Percentiles rank a stretch among this genome's conserved stretches.
Evolutionary conservation across 1,140 invertebrate genomes (phyloP).

Genomic region (Drosophila rhopaloa): DNA sequence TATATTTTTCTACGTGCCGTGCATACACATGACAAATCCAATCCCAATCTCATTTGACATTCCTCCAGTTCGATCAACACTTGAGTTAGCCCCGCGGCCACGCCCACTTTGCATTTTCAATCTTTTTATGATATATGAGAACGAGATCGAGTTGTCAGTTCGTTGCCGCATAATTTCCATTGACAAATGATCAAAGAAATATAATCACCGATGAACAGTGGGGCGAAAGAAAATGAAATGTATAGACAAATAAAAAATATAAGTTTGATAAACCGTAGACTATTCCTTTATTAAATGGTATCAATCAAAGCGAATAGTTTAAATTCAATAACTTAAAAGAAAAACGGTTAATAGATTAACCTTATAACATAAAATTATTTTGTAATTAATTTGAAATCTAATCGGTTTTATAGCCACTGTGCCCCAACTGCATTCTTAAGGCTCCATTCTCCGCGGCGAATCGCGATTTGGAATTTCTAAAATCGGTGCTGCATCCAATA

Average conservation of each 20-base stretch:
- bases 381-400: neutral
- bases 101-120: constrained; percentile 38
- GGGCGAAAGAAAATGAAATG: neutral
- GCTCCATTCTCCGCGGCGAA: constrained; percentile 4
- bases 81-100: constrained; percentile 17
- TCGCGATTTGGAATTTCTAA: constrained; percentile 3
- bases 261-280: neutral
- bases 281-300: too few species aligned
- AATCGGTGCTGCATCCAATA: constrained; percentile 14
- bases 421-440: constrained; percentile 15
- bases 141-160: constrained; percentile 41
- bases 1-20: constrained; percentile 5
- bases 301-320: too few species aligned
- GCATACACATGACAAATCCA: constrained; percentile 14
- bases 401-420: constrained; percentile 4
- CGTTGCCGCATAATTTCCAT: constrained; percentile 64
- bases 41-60: constrained; percentile 27
- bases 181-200: constrained; percentile 64
- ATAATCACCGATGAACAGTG: constrained; percentile 35
- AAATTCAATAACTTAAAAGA: too few species aligned
- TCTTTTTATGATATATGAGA: constrained; percentile 47
- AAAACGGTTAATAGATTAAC: too few species aligned
- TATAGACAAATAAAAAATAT: too few species aligned
- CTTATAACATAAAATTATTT: too few species aligned
- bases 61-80: constrained; percentile 9